Evolutionary conservation across 2,888 invertebrate species (phyloP), one percentile per base, ranked within the genome.

Genomic region (Stenodema calcarata): DNA sequence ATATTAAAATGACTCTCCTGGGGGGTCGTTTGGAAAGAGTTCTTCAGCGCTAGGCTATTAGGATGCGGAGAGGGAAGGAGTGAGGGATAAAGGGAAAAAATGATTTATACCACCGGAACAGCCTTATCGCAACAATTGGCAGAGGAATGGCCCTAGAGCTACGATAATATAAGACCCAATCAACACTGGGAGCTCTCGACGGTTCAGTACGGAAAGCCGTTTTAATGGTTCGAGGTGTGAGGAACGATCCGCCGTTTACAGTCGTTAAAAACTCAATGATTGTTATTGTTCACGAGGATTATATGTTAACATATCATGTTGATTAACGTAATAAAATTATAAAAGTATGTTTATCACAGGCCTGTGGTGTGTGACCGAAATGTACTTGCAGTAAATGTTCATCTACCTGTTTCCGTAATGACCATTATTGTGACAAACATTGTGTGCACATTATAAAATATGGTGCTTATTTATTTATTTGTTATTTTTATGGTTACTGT

Each of bases 1-100:
- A 88, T 88, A 88, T 88, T 88, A 88, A 88, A 88, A 88, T 88
- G 87, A 87, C 85, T 88, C 88, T 86, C 88, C 35, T 75, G 88
- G 83, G 88, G 73, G 70, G 62, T 86, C 85, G 86, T 87, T 87
- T 87, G 73, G 47, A 27, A 62, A 69, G 82, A 82, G 69, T 82
- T 69, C 62, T 70, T 62, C 35, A n/a, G 82, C 30, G 82, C 41
- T 69, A 23, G 42, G 41, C 69, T 62, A 69, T 78, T 76, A 62
- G 47, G 80, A 83, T 23, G 50, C 50, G 62, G 69, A 35, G n/a
- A 69, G 69, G 23, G 30, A 70, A 42, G 82, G 87, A 69, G 41
- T 73, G n/a, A 50, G 82, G 80, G 28, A 16, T 50, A 30, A n/a
- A 70, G 27, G 70, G 44, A 70, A 41, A 70, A 85, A 44, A 76